Evolutionary conservation across 2,113 vertebrate genomes (phyloP), one percentile per base, ranked within the genome.

Genomic region (Hippopotamus amphibius): DNA sequence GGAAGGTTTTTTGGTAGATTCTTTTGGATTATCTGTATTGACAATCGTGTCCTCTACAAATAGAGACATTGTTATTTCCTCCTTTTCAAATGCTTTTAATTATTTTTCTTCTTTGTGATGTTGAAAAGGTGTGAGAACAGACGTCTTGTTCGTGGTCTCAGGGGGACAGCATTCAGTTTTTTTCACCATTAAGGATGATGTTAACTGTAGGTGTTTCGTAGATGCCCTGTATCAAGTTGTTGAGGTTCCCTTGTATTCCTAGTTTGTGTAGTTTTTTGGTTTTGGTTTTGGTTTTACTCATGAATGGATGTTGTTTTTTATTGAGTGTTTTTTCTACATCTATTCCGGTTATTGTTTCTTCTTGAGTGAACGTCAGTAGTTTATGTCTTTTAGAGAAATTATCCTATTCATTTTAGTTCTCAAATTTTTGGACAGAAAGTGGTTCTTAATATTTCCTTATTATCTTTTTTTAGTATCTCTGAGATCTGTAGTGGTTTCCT

Each of bases 231-330:
- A 46, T 41, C 7, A 9, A 37, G 14, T 48, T 41, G 5, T 22
- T 57, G 43, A 65, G 55, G 37, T 90, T 93, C 69, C 15, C 21
- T 86, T 76, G 22, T 90, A 46, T 61, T 92, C 12, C 24, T 76
- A 6, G 21, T 74, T 96, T 80, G 37, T 33, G 83, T 13, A 69
- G 6, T 46, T 65, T 50, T 68, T 65, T 22, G 8, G 28, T 41
- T 48, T 65, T 22, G 8, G 28, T 41, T 48, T 37, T 91, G 28
- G 50, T 28, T 46, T 89, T 55, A 69, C 59, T 91, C 57, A 86
- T 77, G 24, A 90, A 26, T 83, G 53, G 53, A n/a, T 88, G 14
- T 66, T 79, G 37, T 92, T 91, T 92, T 91, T 81, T 66, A 12
- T 57, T 48, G 55, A 72, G 59, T 85, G 43, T 5, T 37, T 80